phyloP scores from a whole-genome alignment of 1,140 invertebrate species.

The Pteromalus puparum region DNA sequence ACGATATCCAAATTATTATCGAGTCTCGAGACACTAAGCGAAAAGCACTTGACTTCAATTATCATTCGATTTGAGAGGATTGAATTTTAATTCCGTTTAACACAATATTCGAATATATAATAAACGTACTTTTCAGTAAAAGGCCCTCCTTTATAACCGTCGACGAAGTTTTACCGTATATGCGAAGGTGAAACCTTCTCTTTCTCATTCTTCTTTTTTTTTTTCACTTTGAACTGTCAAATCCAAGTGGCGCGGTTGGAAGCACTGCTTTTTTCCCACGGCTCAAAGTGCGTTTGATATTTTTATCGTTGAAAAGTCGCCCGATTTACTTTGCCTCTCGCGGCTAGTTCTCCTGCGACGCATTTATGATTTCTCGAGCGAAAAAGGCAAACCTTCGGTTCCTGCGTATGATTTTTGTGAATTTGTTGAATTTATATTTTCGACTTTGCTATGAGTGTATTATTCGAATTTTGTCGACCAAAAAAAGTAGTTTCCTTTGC shows the following conservation, averaged over 20 bases:
- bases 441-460: neutral
- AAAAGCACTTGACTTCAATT: neutral
- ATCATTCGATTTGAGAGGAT: neutral
- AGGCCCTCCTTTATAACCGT: neutral
- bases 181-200: neutral
- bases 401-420: neutral
- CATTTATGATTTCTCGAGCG: neutral
- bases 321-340: constrained; percentile 1
- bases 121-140: constrained; percentile 8
- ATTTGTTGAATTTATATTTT: neutral
- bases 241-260: neutral
- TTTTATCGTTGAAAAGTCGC: constrained; percentile 8
- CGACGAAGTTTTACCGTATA: neutral
- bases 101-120: neutral
- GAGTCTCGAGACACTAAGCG: neutral
- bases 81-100: constrained; percentile 6
- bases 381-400: neutral
- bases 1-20: constrained; percentile 17
- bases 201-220: neutral
- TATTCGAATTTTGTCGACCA: no score
- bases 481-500: no score
- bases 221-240: constrained; percentile 10
- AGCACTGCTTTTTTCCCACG: neutral
- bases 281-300: neutral
- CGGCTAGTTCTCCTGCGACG: neutral